Base-by-base conservation (phyloP, 2,888 invertebrate species). In the Exocentrus adspersus region DNA sequence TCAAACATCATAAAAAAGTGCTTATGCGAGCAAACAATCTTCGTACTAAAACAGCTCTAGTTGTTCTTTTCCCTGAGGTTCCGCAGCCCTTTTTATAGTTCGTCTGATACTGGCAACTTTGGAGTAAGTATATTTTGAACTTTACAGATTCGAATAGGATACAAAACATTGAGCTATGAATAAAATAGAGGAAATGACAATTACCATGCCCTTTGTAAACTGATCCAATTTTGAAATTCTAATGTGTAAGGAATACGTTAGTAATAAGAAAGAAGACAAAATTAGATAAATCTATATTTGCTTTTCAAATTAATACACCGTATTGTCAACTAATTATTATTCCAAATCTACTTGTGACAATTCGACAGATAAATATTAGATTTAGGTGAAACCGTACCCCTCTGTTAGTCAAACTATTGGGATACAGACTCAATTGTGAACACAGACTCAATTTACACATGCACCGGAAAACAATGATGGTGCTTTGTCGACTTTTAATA, bases 381-480 rank as follows among this genome's bases (percentile, higher is more conserved):
- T 37, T 37, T 10, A 12, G 12, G 12, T 12, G 12, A 0, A 5
- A 12, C 37, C n/a, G 12, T 12, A 37, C 2, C 2, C 1, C 14
- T 12, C 14, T 37, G 3, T 37, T 2, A 3, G 1, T 37, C 37
- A 37, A 43, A 43, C 2, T 6, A 17, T 20, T 17, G 17, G n/a
- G 12, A 12, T 12, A 37, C n/a, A 37, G 12, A 4, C 37, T 12
- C 37, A 12, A n/a, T n/a, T n/a, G n/a, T n/a, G 37, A 37, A 37
- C 14, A 9, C n/a, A 37, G 12, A n/a, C 32, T n/a, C 0, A 20
- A 16, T 43, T 10, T 17, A 5, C 17, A 43, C 28, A 10, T 51
- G 12, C 30, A 53, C 57, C 7, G 7, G 7, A 1, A 37, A 37
- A 12, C 37, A 43, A 68, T 68, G 64, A 51, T 62, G 9, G 3